Percentiles rank a stretch among this genome's conserved stretches.
Evolutionary conservation across 2,888 invertebrate genomes (phyloP).

Genomic region (Dynastes hyllus): DNA sequence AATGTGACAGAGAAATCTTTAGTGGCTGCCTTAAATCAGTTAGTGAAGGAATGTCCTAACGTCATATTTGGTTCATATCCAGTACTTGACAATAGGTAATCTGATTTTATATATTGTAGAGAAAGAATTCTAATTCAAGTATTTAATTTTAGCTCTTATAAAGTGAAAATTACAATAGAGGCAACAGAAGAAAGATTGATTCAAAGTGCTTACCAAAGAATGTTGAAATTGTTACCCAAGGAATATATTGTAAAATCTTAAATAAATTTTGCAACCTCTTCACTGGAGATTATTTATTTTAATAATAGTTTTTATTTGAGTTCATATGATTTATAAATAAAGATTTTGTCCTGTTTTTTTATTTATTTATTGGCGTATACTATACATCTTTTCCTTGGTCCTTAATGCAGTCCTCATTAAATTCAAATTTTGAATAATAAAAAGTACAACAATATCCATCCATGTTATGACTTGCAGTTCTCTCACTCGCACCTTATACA

Average conservation of each 20-base stretch:
- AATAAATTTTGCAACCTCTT: background rate
- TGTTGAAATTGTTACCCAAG: slow-evolving; percentile 66
- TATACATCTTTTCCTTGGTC: too few relatives aligned
- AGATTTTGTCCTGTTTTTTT: too few relatives aligned
- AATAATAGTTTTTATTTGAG: background rate
- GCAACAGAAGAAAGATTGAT: slow-evolving; percentile 65
- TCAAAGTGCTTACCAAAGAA: slow-evolving; percentile 67
- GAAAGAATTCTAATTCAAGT: background rate
- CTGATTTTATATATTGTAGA: slow-evolving; percentile 16
- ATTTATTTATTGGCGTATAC: too few relatives aligned
- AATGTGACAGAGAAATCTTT: slow-evolving; percentile 71
- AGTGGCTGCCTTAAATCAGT: slow-evolving; percentile 67
- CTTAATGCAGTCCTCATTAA: too few relatives aligned
- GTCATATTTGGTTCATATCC: slow-evolving; percentile 75
- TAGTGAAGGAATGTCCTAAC: slow-evolving; percentile 71
- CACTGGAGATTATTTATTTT: slow-evolving; percentile 4
- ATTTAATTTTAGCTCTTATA: slow-evolving; percentile 69
- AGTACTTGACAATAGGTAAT: slow-evolving; percentile 69
- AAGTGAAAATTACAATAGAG: slow-evolving; percentile 73
- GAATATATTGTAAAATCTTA: slow-evolving; percentile 58
- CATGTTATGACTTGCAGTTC: too few relatives aligned
- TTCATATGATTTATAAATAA: too few relatives aligned
- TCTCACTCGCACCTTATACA: too few relatives aligned
- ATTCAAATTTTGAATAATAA: too few relatives aligned
- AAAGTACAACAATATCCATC: too few relatives aligned